Conservation (phyloP, 2,888 invertebrate genomes). For the Schizaphis graminum region DNA sequence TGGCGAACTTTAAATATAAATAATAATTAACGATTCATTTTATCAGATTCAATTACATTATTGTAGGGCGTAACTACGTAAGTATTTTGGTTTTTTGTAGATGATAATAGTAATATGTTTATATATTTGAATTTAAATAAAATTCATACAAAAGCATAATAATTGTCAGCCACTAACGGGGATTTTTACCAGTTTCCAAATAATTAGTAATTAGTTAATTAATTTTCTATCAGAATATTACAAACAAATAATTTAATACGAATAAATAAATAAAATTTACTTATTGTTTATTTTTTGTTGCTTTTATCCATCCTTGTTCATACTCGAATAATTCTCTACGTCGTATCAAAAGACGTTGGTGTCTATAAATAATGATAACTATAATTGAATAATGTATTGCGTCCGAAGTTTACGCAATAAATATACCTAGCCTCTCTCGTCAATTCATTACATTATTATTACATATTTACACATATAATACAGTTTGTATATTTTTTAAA, state of each 20-base stretch:
- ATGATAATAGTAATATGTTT: background rate
- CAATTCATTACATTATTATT: background rate
- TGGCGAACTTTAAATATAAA: no score
- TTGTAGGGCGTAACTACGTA: background rate
- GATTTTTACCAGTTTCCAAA: background rate
- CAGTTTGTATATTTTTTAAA: background rate
- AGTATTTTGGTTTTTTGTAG: background rate
- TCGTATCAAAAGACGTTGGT: background rate
- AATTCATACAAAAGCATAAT: background rate
- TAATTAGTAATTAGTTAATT: background rate
- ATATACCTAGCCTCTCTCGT: background rate
- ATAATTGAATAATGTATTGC: background rate
- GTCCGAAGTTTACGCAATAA: background rate
- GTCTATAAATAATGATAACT: background rate
- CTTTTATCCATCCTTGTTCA: background rate
- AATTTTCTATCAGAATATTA: background rate
- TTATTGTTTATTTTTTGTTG: background rate
- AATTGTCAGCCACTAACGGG: background rate
- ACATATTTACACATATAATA: background rate
- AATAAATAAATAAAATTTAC: background rate
- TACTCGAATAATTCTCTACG: background rate
- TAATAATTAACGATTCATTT: background rate
- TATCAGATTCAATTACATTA: background rate
- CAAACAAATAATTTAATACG: background rate
- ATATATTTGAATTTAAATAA: background rate